These are phyloP conservation scores for Priocnemis perturbator DNA, from an alignment of 2,888 invertebrate species.

Conservation along the genomic window DNA sequence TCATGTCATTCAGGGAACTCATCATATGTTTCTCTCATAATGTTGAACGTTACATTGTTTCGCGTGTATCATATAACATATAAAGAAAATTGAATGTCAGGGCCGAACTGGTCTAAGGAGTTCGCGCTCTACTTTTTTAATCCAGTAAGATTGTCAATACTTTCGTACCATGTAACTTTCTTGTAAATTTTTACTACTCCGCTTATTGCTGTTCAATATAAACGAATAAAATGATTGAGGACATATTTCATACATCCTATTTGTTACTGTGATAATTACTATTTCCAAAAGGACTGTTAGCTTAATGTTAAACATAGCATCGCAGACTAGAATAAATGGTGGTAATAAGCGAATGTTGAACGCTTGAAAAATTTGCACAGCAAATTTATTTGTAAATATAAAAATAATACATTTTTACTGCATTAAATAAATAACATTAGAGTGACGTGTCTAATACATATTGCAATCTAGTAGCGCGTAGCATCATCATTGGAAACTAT, in stretches of 20 bases:
- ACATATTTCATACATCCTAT: constrained; percentile 1
- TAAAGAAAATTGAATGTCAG: constrained; percentile 8
- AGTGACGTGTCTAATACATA: constrained; percentile 5
- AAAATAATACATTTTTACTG: background rate
- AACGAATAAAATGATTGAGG: constrained; percentile 30
- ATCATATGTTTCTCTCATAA: no score
- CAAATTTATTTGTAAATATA: constrained; percentile 6
- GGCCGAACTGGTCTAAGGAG: constrained; percentile 8
- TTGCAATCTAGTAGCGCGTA: constrained; percentile 4
- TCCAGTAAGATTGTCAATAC: constrained; percentile 13
- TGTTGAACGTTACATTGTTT: background rate
- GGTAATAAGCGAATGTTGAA: background rate
- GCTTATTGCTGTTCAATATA: constrained; percentile 15
- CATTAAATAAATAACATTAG: constrained; percentile 4
- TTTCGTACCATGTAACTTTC: constrained; percentile 25
- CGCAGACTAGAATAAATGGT: background rate
- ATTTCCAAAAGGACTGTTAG: no score
- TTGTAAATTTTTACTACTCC: constrained; percentile 29
- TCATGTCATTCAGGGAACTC: no score
- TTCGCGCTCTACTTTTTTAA: constrained; percentile 16
- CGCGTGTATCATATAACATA: constrained; percentile 5
- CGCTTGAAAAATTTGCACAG: background rate
- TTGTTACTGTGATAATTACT: constrained; percentile 3
- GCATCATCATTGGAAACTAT: no score
- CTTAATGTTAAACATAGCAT: background rate